Evolutionary conservation across 2,888 invertebrate genomes (phyloP).

Genomic region (Hemistola chrysoprasaria): DNA sequence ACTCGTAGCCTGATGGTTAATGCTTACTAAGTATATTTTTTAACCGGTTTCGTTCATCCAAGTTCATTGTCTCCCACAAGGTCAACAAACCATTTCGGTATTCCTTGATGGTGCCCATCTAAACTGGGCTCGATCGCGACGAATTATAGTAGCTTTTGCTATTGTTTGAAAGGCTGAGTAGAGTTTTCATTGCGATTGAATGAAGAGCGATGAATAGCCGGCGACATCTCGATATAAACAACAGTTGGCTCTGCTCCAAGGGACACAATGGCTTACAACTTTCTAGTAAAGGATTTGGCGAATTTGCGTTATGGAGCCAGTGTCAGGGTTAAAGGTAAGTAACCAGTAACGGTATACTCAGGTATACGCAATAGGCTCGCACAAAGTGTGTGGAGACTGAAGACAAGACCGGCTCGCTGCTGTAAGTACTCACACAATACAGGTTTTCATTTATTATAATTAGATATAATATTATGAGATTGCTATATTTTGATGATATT

Average conservation of each 20-base stretch:
- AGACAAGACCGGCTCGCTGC: too few species aligned
- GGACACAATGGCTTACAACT: constrained; percentile 33
- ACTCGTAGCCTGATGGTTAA: constrained; percentile 29
- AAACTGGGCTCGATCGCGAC: constrained; percentile 40
- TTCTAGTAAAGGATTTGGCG: constrained; percentile 31
- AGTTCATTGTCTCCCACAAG: constrained; percentile 62
- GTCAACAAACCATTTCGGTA: constrained; percentile 56
- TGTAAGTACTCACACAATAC: constrained; percentile 34
- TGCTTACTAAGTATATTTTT: constrained; percentile 33
- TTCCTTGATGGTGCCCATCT: constrained; percentile 13
- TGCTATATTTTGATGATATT: too few species aligned
- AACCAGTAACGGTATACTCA: too few species aligned
- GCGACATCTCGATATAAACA: constrained; percentile 33
- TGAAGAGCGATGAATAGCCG: constrained; percentile 11
- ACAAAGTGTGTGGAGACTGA: too few species aligned
- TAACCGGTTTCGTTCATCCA: constrained; percentile 48
- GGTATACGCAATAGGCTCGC: constrained; percentile 2
- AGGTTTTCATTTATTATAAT: constrained; percentile 27
- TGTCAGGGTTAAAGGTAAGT: constrained; percentile 35
- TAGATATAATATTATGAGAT: too few species aligned
- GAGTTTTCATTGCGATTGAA: constrained; percentile 19
- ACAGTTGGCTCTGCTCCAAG: constrained; percentile 42
- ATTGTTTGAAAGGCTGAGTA: constrained; percentile 26
- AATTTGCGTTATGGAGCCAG: constrained; percentile 29
- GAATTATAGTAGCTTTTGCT: constrained; percentile 42